These are phyloP conservation scores for Mellivora capensis DNA, from an alignment of 2,113 vertebrate species.

Conservation along the genomic window DNA sequence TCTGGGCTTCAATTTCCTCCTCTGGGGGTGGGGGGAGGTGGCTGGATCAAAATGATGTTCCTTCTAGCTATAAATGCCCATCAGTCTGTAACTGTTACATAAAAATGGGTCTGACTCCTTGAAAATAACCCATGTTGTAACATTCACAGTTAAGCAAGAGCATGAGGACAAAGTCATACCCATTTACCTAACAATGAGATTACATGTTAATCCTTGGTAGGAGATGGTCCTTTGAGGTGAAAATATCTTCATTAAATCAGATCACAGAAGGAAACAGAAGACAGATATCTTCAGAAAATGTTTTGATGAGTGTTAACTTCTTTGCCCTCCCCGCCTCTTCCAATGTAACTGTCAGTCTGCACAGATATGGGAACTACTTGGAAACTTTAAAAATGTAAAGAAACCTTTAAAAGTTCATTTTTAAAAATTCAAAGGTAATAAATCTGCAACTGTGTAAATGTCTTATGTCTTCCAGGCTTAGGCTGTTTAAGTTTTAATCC, in stretches of 20 bases:
- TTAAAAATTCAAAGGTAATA: constrained; percentile 58
- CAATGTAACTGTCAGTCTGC: neutral
- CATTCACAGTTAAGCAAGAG: constrained; percentile 48
- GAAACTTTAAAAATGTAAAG: constrained; percentile 56
- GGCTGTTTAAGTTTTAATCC: constrained; percentile 69
- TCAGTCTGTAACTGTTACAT: constrained; percentile 28
- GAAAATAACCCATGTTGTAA: constrained; percentile 45
- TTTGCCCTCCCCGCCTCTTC: neutral
- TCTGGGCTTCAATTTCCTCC: constrained; percentile 56
- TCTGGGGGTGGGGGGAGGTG: neutral
- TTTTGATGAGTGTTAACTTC: neutral
- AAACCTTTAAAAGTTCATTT: constrained; percentile 60
- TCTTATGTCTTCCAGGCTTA: constrained; percentile 53
- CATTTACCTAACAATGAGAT: neutral
- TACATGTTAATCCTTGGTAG: neutral
- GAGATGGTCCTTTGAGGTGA: constrained; percentile 52
- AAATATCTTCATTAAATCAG: constrained; percentile 55
- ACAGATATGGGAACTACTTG: neutral
- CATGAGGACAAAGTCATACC: constrained; percentile 28
- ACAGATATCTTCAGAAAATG: constrained; percentile 2
- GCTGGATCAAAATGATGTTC: constrained; percentile 41
- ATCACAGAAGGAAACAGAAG: constrained; percentile 45
- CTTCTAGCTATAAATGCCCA: constrained; percentile 53
- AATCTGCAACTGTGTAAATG: constrained; percentile 49
- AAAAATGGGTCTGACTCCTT: constrained; percentile 48